Conservation (phyloP, 2,888 invertebrate genomes). For the Agrotis puta region DNA sequence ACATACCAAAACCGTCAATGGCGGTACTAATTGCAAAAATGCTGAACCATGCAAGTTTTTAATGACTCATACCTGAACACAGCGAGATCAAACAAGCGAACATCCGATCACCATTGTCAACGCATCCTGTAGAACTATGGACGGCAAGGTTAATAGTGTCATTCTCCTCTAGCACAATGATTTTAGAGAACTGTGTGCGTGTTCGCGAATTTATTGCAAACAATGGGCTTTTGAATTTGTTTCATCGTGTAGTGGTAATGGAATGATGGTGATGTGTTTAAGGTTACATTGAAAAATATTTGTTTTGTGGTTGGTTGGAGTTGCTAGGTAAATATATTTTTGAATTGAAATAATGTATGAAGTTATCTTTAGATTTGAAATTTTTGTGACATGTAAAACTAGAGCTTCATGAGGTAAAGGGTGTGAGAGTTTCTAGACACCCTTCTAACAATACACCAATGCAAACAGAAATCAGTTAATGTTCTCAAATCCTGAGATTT, state of each 20-base stretch:
- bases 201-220: constrained; percentile 52
- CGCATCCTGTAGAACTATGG: constrained; percentile 50
- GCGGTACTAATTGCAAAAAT: constrained; percentile 18
- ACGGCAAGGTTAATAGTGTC: constrained; percentile 56
- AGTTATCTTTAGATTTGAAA: no score
- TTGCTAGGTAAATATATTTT: background rate
- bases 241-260: constrained; percentile 29
- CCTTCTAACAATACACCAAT: background rate
- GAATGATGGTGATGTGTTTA: constrained; percentile 16
- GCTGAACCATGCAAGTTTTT: constrained; percentile 5
- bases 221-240: constrained; percentile 53
- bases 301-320: background rate
- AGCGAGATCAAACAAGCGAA: constrained; percentile 60
- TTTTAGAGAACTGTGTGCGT: constrained; percentile 45
- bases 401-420: background rate
- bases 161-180: constrained; percentile 54
- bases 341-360: background rate
- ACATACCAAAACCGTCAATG: background rate
- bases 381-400: no score
- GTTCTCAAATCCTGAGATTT: background rate
- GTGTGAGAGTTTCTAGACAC: background rate
- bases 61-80: constrained; percentile 57
- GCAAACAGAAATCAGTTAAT: background rate
- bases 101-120: constrained; percentile 63
- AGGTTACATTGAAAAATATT: constrained; percentile 15